A percentile compares a stretch with the other conserved stretches of the same genome.
Conservation (phyloP, 2,113 vertebrate genomes). For the Phaethon lepturus region DNA sequence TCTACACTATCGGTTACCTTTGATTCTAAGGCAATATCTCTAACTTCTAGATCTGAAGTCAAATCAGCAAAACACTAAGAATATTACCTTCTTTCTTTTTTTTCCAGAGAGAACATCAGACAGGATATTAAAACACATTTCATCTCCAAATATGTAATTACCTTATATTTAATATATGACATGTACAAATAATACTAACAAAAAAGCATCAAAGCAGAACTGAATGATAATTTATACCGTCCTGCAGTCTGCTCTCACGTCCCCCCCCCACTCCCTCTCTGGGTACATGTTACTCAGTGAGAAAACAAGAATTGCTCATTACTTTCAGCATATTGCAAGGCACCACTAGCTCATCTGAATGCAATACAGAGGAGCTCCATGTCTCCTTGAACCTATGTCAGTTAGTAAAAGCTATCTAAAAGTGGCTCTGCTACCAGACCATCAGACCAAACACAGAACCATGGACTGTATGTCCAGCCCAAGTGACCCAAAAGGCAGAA, state of each 20-base stretch:
- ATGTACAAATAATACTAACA: neutral
- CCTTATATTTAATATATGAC: neutral
- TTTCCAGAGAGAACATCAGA: neutral
- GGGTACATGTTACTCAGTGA: accelerated
- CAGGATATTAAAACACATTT: slow-evolving; percentile 59
- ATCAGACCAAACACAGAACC: neutral
- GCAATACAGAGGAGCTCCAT: neutral
- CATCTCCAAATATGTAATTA: slow-evolving; percentile 2
- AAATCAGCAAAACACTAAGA: slow-evolving; percentile 10
- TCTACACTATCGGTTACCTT: neutral
- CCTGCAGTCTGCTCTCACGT: neutral
- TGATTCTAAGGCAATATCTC: neutral
- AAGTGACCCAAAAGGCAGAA: neutral
- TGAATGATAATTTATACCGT: neutral
- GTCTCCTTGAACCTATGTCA: neutral
- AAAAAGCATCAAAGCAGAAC: slow-evolving; percentile 32
- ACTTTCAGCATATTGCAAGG: accelerated
- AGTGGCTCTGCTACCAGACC: neutral
- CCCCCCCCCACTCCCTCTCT: neutral
- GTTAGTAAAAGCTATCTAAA: neutral
- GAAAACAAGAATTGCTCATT: neutral
- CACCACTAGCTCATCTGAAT: neutral
- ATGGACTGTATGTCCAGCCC: neutral
- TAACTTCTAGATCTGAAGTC: neutral
- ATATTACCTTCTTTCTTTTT: neutral